Conservation (phyloP, 1,140 invertebrate genomes). For the Solenopsis fugax region DNA sequence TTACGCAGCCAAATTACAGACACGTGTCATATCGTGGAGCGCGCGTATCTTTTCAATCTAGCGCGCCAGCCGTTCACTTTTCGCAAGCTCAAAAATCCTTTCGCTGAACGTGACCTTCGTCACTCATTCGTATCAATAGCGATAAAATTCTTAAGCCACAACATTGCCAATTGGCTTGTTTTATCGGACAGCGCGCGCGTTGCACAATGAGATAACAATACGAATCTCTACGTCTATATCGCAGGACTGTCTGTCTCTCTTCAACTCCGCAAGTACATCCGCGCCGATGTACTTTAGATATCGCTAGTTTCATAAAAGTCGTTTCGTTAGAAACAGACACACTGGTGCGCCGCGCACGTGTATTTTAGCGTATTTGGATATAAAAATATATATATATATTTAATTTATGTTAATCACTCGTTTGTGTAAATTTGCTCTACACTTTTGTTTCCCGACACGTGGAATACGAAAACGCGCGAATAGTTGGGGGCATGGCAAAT, state of each 20-base stretch:
- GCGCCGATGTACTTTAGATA: neutral
- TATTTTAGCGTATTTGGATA: neutral
- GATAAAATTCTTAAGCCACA: constrained; percentile 51
- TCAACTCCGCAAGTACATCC: neutral
- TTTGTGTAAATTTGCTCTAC: neutral
- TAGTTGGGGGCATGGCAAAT: neutral
- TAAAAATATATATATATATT: too few relatives aligned
- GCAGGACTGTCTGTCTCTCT: neutral
- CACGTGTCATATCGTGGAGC: constrained; percentile 5
- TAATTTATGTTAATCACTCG: neutral
- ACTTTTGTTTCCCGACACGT: neutral
- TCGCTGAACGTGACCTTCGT: constrained; percentile 33
- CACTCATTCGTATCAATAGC: constrained; percentile 46
- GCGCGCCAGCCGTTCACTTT: neutral
- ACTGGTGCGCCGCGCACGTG: neutral
- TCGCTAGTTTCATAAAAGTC: neutral
- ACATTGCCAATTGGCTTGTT: constrained; percentile 28
- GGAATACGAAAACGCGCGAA: neutral
- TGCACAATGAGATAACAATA: constrained; percentile 57
- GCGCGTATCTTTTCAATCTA: neutral
- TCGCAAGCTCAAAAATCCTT: constrained; percentile 18
- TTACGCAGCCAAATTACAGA: constrained; percentile 23
- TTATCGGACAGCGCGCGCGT: constrained; percentile 31
- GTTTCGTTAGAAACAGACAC: neutral
- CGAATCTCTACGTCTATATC: constrained; percentile 26